Conservation (phyloP, 2,113 vertebrate species). For the Osmerus mordax region DNA sequence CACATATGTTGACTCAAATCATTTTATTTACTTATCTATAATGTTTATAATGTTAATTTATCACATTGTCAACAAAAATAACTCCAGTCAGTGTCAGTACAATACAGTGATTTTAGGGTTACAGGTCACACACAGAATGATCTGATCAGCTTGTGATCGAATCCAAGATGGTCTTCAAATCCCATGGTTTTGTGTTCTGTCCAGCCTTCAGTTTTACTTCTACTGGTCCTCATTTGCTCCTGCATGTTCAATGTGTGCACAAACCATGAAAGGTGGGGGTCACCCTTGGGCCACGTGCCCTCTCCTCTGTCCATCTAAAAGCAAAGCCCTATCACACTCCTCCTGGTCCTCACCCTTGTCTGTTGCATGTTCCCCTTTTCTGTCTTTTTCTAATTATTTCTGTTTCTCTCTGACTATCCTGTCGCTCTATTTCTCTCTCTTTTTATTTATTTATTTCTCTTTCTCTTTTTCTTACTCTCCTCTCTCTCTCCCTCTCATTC, state of each 20-base stretch:
- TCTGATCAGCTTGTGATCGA: conserved; percentile 11
- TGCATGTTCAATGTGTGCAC: conserved; percentile 62
- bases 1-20: too few relatives aligned
- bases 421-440: not conserved
- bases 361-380: not conserved
- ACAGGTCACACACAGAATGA: not conserved
- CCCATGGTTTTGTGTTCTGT: conserved; percentile 48
- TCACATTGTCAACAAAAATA: too few relatives aligned
- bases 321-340: conserved; percentile 43
- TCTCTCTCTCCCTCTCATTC: not conserved
- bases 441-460: not conserved
- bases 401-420: not conserved
- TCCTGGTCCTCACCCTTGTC: conserved; percentile 6
- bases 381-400: conserved; percentile 16
- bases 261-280: conserved; percentile 42
- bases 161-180: conserved; percentile 44
- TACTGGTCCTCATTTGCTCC: conserved; percentile 63
- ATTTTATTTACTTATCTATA: too few relatives aligned
- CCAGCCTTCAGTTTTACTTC: conserved; percentile 47
- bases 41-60: too few relatives aligned
- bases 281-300: conserved; percentile 42
- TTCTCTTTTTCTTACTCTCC: not conserved
- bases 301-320: conserved; percentile 41
- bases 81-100: too few relatives aligned
- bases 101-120: not conserved